These are phyloP conservation scores for Adelosebastes latens DNA, from an alignment of 2,797 vertebrate genomes.

Conservation along the genomic window DNA sequence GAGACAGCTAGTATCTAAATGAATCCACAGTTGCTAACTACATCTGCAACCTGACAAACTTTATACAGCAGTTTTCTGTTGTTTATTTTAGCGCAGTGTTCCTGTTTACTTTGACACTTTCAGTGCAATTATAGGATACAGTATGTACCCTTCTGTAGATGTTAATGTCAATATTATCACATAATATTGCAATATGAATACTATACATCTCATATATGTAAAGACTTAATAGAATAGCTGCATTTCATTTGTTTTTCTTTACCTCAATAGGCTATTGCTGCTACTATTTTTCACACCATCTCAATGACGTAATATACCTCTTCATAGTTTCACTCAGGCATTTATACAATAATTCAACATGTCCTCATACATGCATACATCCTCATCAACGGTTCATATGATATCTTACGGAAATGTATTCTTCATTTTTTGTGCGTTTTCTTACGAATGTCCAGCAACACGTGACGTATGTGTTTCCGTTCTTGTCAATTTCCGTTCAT, in stretches of 20 bases:
- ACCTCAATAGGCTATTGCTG: background rate
- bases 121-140: background rate
- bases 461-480: too few relatives aligned
- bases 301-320: background rate
- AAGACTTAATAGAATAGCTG: background rate
- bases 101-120: background rate
- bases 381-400: background rate
- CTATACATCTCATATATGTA: background rate
- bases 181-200: background rate
- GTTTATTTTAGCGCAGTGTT: background rate
- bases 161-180: background rate
- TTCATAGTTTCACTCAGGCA: background rate
- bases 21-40: slow-evolving; percentile 7
- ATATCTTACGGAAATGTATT: too few relatives aligned
- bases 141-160: background rate
- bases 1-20: slow-evolving; percentile 41
- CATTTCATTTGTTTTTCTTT: background rate
- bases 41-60: slow-evolving; percentile 22
- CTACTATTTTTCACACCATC: background rate
- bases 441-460: too few relatives aligned
- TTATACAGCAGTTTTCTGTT: background rate
- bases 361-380: background rate
- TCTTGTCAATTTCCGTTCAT: too few relatives aligned
- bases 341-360: background rate
- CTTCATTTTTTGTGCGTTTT: too few relatives aligned